Evolutionary conservation across 1,140 invertebrate genomes (phyloP).

Genomic region (Acromyrmex echinatior): DNA sequence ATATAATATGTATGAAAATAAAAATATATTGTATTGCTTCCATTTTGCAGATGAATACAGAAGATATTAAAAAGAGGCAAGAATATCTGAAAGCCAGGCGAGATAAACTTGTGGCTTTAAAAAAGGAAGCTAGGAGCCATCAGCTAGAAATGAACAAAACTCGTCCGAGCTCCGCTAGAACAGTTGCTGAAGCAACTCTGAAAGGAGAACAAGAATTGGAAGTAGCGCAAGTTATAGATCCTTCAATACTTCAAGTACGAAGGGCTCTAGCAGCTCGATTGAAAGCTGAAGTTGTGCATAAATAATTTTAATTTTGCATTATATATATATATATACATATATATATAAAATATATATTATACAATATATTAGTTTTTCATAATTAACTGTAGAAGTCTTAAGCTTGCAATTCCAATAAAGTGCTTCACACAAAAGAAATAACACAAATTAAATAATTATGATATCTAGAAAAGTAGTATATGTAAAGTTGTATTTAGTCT

Average conservation of each 20-base stretch:
- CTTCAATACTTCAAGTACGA: slow-evolving; percentile 91
- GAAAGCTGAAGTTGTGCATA: slow-evolving; percentile 92
- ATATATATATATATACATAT: background rate
- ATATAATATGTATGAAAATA: background rate
- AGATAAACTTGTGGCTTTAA: slow-evolving; percentile 95
- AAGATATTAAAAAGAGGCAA: slow-evolving; percentile 93
- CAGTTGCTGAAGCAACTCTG: slow-evolving; percentile 83
- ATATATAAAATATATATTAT: background rate
- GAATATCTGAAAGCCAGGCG: slow-evolving; percentile 95
- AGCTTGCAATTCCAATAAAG: slow-evolving; percentile 31
- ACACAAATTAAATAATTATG: slow-evolving; percentile 12
- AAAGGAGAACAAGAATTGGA: slow-evolving; percentile 80
- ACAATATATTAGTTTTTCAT: slow-evolving; percentile 5
- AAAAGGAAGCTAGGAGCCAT: slow-evolving; percentile 94
- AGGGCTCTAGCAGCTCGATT: slow-evolving; percentile 93
- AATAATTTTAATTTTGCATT: slow-evolving; percentile 61
- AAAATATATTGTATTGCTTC: slow-evolving; percentile 25
- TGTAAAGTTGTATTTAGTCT: slow-evolving; percentile 12
- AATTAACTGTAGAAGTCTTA: slow-evolving; percentile 18
- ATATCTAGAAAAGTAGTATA: slow-evolving; percentile 30
- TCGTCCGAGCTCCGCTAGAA: slow-evolving; percentile 83
- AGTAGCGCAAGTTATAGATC: slow-evolving; percentile 81
- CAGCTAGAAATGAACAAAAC: slow-evolving; percentile 88
- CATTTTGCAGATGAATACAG: slow-evolving; percentile 84
- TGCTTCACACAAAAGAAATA: slow-evolving; percentile 26